These are phyloP conservation scores for Acleris literana DNA, from an alignment of 2,888 invertebrate genomes.

Conservation along the genomic window DNA sequence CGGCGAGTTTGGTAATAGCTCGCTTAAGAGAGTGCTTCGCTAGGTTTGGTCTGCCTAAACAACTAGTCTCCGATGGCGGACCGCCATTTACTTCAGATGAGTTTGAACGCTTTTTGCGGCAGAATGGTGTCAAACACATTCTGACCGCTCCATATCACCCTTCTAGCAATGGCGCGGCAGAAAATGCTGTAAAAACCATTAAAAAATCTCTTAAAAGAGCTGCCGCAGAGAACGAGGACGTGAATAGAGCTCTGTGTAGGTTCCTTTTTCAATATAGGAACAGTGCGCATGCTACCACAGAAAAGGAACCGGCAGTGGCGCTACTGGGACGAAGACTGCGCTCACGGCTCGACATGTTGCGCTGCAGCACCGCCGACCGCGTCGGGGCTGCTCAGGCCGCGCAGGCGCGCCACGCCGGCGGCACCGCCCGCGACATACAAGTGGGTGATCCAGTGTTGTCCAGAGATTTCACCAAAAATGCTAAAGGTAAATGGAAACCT, in stretches of 20 bases:
- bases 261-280: conserved; percentile 17
- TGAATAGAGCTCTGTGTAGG: neutral
- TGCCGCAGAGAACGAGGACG: neutral
- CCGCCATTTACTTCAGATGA: conserved; percentile 13
- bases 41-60: conserved; percentile 10
- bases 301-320: conserved; percentile 9
- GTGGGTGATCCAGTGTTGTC: conserved; percentile 6
- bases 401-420: conserved; percentile 17
- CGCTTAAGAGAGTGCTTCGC: conserved; percentile 12
- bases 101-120: neutral
- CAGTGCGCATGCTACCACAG: conserved; percentile 1
- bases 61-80: conserved; percentile 7
- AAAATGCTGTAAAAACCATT: conserved; percentile 9
- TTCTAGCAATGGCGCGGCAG: conserved; percentile 10
- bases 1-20: neutral
- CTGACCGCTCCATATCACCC: conserved; percentile 1
- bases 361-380: too few relatives aligned
- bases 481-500: neutral
- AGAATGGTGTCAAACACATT: neutral
- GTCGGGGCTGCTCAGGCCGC: too few relatives aligned
- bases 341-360: conserved; percentile 13
- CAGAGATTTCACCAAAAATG: conserved; percentile 2
- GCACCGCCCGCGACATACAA: neutral
- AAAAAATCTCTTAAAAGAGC: conserved; percentile 19
- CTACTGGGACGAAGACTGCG: conserved; percentile 16